Conservation (phyloP, 1,140 invertebrate genomes). For the Amyelois transitella region DNA sequence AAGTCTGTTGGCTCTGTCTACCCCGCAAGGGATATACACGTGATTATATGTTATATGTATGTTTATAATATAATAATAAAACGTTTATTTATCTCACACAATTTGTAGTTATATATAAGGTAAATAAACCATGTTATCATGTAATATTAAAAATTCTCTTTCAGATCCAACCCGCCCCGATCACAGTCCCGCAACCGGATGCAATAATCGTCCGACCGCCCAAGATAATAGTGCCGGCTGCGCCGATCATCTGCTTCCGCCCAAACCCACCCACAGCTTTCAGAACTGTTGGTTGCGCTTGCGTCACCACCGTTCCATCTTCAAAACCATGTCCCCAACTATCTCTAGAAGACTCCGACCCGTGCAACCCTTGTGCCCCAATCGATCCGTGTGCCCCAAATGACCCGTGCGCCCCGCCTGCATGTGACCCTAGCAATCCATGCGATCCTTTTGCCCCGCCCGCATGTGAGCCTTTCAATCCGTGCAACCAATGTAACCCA, state of each 20-base stretch:
- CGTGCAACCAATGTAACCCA: background rate
- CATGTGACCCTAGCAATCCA: background rate
- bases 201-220: slow-evolving; percentile 34
- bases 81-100: too few species aligned
- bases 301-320: slow-evolving; percentile 11
- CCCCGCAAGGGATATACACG: too few species aligned
- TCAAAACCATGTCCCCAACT: slow-evolving; percentile 5
- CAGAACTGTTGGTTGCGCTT: slow-evolving; percentile 29
- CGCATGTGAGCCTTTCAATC: background rate
- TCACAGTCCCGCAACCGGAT: slow-evolving; percentile 30
- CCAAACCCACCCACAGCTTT: slow-evolving; percentile 35
- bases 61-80: too few species aligned
- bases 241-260: slow-evolving; percentile 42
- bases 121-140: too few species aligned
- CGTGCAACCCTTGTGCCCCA: background rate
- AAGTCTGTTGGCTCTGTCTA: too few species aligned
- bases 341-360: too few species aligned
- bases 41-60: too few species aligned
- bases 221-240: slow-evolving; percentile 35
- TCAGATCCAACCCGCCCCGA: slow-evolving; percentile 37
- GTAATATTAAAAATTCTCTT: background rate
- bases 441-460: slow-evolving; percentile 6
- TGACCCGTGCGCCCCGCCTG: background rate
- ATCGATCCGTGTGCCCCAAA: background rate
- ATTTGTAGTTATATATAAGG: too few species aligned